Evolutionary conservation across 2,113 vertebrate species (phyloP), one percentile per base, ranked within the genome.

Genomic region (Perccottus glenii): DNA sequence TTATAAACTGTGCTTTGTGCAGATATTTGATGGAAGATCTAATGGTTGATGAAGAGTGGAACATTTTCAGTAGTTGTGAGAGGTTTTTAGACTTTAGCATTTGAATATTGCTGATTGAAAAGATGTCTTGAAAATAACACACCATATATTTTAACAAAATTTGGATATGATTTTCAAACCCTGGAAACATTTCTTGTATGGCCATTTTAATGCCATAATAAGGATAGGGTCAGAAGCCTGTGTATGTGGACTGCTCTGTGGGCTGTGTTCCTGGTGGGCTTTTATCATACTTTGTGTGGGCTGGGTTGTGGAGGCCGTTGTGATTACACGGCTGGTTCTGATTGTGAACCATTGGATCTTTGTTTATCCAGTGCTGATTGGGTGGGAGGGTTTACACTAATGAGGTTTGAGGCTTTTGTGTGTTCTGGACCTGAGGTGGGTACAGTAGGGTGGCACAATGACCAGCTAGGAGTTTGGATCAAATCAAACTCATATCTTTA

Each of bases 301-400:
- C 16, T 36, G 50, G n/a, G n/a, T 16, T 6, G 50, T n/a, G 50
- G 47, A 35, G 46, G 52, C 56, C 85, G 85, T 88, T 86, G 69
- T 87, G 81, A 85, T 90, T 85, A 69, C 83, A 71, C 61, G 80
- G 78, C 70, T 88, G 83, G 85, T 85, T 88, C 80, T 85, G 86
- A 90, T 87, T 88, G 85, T 83, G 85, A 65, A 59, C 72, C 68
- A 85, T 73, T 84, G 79, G 19, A 27, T 82, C 83, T 90, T 89
- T 90, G 85, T 89, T 89, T 88, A 86, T 80, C 68, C 57, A 67
- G 58, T 16, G 48, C 49, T 83, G 81, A 85, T 86, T 82, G 80
- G 70, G 63, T 52, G 75, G 72, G 79, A 66, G 81, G 85, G 73
- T 87, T 81, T 78, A 69, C 53, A 68, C 67, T 84, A 76, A 84